Conservation (phyloP, 2,888 invertebrate species). For the Lasioglossum leucozonium region DNA sequence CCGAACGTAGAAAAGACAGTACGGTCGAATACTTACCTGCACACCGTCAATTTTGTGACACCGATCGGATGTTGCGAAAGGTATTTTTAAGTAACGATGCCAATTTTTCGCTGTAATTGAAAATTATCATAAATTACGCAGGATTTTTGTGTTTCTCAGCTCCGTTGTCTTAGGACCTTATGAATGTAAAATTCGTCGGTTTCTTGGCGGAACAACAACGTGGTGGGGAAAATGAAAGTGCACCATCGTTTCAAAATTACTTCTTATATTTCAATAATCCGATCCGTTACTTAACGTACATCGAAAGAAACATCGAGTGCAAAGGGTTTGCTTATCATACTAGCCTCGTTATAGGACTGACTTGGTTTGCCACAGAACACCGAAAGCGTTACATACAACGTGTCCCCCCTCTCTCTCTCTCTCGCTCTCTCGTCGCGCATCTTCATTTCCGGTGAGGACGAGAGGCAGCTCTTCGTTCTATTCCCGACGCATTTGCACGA, state of each 20-base stretch:
- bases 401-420: not conserved
- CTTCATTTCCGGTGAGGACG: slow-evolving; percentile 6
- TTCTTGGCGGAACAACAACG: not conserved
- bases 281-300: slow-evolving; percentile 52
- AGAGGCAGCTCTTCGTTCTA: slow-evolving; percentile 33
- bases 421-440: slow-evolving; percentile 8
- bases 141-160: not conserved
- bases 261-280: slow-evolving; percentile 56
- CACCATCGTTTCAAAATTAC: slow-evolving; percentile 43
- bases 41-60: too few relatives aligned
- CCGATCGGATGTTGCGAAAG: too few relatives aligned
- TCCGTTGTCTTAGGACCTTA: not conserved
- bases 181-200: not conserved
- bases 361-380: slow-evolving; percentile 68
- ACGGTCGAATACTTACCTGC: too few relatives aligned
- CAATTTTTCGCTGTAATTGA: too few relatives aligned
- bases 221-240: not conserved
- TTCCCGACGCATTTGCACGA: slow-evolving; percentile 50
- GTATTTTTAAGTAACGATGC: too few relatives aligned
- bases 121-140: too few relatives aligned
- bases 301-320: slow-evolving; percentile 59
- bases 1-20: too few relatives aligned
- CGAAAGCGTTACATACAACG: slow-evolving; percentile 71
- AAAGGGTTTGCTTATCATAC: slow-evolving; percentile 56
- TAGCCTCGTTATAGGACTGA: slow-evolving; percentile 61